These are phyloP conservation scores for Hippopotamus amphibius DNA, from an alignment of 2,113 vertebrate genomes.

Conservation along the genomic window DNA sequence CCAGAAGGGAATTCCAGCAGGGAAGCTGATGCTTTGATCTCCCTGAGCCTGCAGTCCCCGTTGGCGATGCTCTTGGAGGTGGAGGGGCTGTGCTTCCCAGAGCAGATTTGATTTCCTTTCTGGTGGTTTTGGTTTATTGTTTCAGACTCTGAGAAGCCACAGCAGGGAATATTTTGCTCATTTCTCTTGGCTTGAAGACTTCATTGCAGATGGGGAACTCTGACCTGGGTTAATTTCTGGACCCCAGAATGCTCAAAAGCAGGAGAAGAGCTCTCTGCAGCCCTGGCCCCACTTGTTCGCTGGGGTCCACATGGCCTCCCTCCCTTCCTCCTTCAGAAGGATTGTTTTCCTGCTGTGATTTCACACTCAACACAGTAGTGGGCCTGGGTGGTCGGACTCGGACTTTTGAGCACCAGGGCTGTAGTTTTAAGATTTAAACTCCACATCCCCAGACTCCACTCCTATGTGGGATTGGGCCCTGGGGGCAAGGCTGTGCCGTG, in stretches of 20 bases:
- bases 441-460: not conserved
- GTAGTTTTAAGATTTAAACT: not conserved
- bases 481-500: not conserved
- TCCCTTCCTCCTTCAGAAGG: not conserved
- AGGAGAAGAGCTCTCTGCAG: too few relatives aligned
- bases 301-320: not conserved
- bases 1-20: constrained; percentile 28
- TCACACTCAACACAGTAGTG: not conserved
- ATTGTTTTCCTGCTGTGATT: not conserved
- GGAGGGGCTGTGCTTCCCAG: not conserved
- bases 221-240: not conserved
- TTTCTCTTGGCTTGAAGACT: constrained; percentile 18
- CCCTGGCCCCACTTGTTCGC: not conserved
- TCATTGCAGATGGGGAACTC: not conserved
- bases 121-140: not conserved
- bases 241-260: not conserved
- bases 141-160: constrained; percentile 9
- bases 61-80: not conserved
- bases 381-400: not conserved
- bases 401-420: not conserved
- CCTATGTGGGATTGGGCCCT: not conserved
- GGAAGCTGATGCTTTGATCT: not conserved
- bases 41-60: not conserved
- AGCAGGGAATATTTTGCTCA: not conserved
- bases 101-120: not conserved